phyloP scores from a whole-genome alignment of 2,113 vertebrate genomes.

The Hiodon tergisus region DNA sequence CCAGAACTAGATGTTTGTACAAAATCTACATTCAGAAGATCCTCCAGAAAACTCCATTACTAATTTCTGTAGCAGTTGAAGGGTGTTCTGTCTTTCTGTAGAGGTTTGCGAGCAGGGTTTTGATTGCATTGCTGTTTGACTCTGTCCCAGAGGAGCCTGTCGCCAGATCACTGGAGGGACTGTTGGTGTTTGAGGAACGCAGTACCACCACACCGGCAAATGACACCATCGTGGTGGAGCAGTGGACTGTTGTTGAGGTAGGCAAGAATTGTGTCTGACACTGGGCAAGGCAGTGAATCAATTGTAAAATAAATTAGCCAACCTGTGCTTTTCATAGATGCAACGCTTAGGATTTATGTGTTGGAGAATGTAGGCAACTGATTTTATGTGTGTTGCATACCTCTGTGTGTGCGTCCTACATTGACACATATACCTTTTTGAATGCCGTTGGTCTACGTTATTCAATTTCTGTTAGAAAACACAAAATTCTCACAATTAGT shows the following conservation, averaged over 20 bases:
- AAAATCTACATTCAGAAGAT: too few species aligned
- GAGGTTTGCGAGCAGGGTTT: background rate
- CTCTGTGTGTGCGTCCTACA: background rate
- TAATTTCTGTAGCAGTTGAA: too few species aligned
- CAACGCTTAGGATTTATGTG: background rate
- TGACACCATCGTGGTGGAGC: constrained; percentile 93
- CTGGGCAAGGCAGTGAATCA: background rate
- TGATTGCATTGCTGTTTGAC: background rate
- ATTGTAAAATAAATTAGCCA: background rate
- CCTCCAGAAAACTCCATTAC: too few species aligned
- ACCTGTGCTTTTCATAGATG: background rate
- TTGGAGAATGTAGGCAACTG: background rate
- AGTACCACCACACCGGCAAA: constrained; percentile 69
- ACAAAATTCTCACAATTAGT: too few species aligned
- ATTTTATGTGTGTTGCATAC: background rate
- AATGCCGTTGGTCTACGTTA: too few species aligned
- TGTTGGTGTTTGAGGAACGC: constrained; percentile 92
- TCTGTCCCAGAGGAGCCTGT: constrained; percentile 72
- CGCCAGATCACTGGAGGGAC: constrained; percentile 83
- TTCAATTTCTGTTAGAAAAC: too few species aligned
- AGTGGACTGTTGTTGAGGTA: constrained; percentile 96
- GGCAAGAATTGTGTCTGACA: constrained; percentile 24
- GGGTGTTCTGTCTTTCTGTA: background rate
- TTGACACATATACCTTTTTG: too few species aligned
- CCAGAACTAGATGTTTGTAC: too few species aligned